Evolutionary conservation across 2,797 vertebrate genomes (phyloP), one percentile per base, ranked within the genome.

Genomic region (Myripristis murdjan): DNA sequence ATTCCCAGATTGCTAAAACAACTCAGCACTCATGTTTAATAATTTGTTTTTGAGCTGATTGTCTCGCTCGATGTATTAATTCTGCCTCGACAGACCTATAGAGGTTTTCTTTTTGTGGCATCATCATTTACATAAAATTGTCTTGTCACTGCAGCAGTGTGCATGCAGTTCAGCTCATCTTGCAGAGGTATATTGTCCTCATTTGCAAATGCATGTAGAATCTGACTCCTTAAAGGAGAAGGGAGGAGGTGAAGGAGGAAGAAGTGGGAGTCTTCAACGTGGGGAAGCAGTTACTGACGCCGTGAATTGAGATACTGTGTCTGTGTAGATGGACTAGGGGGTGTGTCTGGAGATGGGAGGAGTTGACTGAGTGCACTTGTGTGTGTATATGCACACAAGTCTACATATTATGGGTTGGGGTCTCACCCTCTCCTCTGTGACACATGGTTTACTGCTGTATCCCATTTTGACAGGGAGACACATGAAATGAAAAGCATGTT

Each of bases 401-500:
- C 56, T 79, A 67, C 39, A 54, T 44, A 57, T 28, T 55, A 64
- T 70, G 65, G 69, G 54, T 53, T 39, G 63, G 65, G 35, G 70
- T 48, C 64, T 80, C 71, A 71, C 73, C 81, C 77, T 73, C 57
- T 66, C 51, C 46, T 56, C 53, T 0, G 15, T 77, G 80, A 87
- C 86, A 80, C 82, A 73, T 79, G 76, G 31, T 79, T 80, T 84
- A 76, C 82, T 86, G 81, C 82, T 80, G 60, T 80, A 87, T 93
- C 89, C 91, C 91, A 90, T 92, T 91, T 91, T 93, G 67, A 35
- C 33, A 35, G 39, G 26, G 23, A 22, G 24, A 20, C 11, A 22
- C 10, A 49, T 18, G 35, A 37, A 35, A 35, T 31, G 12, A 23
- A 15, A 16, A n/a, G 6, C 5, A 44, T 11, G 4, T 12, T 23